Evolutionary conservation across 2,888 invertebrate genomes (phyloP).

Genomic region (Mimachlamys varia): DNA sequence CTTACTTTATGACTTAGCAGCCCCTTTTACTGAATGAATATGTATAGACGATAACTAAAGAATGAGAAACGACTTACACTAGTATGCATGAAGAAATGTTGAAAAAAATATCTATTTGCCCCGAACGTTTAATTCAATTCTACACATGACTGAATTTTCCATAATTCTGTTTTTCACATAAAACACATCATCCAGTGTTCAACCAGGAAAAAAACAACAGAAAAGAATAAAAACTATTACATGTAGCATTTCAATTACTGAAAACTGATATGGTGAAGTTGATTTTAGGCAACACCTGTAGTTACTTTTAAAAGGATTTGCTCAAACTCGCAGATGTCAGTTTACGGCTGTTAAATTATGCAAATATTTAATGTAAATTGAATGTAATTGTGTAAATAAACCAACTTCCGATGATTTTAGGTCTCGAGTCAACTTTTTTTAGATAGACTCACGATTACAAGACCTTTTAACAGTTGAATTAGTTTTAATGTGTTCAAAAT

Average conservation of each 20-base stretch:
- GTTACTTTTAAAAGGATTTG: not conserved
- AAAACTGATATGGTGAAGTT: not conserved
- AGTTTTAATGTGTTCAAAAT: constrained; percentile 6
- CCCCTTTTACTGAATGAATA: too few species aligned
- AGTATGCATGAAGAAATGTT: too few species aligned
- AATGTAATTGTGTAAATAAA: not conserved
- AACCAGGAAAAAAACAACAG: not conserved
- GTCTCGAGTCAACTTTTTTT: not conserved
- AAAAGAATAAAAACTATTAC: not conserved
- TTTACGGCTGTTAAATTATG: constrained; percentile 6
- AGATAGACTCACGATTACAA: not conserved
- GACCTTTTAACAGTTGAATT: constrained; percentile 6
- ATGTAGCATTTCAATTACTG: constrained; percentile 16
- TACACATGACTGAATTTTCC: too few species aligned
- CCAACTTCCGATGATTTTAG: not conserved
- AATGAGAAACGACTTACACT: too few species aligned
- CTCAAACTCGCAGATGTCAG: constrained; percentile 9
- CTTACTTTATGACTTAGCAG: too few species aligned
- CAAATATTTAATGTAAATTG: not conserved
- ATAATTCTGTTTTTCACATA: too few species aligned
- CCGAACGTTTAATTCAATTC: too few species aligned
- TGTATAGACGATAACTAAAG: too few species aligned
- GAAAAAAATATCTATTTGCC: too few species aligned
- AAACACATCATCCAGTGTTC: too few species aligned
- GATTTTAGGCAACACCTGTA: not conserved